Percentiles rank a stretch among this genome's conserved stretches.
These are phyloP conservation scores for Turdus rufiventris DNA, from an alignment of 2,113 vertebrate genomes.

Conservation along the genomic window DNA sequence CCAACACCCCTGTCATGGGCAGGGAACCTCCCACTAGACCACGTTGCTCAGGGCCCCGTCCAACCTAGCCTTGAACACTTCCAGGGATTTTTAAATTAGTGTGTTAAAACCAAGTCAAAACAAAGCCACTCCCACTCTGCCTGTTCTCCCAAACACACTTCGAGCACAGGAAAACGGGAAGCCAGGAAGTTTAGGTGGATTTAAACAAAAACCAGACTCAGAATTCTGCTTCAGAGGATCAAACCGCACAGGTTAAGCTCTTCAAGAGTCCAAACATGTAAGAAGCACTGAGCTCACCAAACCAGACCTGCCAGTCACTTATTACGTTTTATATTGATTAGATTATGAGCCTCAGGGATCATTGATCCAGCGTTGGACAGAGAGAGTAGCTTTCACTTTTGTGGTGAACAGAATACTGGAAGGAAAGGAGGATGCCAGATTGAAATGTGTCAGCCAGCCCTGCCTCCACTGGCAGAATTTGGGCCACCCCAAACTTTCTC, in stretches of 20 bases:
- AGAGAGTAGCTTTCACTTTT: background rate
- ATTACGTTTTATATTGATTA: background rate
- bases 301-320: background rate
- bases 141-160: background rate
- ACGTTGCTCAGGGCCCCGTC: background rate
- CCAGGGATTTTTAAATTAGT: background rate
- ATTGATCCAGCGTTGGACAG: background rate
- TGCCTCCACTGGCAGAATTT: background rate
- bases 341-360: background rate
- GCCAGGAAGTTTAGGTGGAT: background rate
- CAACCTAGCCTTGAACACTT: background rate
- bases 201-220: background rate
- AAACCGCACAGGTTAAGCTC: background rate
- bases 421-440: background rate
- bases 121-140: background rate
- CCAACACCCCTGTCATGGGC: accelerated
- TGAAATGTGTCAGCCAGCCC: background rate
- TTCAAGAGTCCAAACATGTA: background rate
- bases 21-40: background rate
- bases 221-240: background rate
- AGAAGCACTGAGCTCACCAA: background rate
- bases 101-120: background rate
- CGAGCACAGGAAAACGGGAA: background rate
- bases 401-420: background rate
- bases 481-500: background rate